Percentiles rank a stretch among this genome's conserved stretches.
These are phyloP conservation scores for Drosophila infuscata DNA, from an alignment of 2,888 invertebrate genomes.

Conservation along the genomic window DNA sequence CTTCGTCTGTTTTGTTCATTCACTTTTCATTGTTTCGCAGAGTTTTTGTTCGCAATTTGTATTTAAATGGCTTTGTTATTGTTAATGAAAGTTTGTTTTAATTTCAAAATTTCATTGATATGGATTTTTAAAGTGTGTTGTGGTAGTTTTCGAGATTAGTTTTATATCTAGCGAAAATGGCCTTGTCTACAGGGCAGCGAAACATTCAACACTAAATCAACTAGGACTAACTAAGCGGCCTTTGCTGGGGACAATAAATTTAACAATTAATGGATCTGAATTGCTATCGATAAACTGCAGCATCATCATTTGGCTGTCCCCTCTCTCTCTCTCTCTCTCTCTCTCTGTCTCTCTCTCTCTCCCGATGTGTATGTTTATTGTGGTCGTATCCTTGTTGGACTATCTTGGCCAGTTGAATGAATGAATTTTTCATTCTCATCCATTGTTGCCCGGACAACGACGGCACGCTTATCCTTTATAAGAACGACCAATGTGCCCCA, in stretches of 20 bases:
- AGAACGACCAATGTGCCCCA: constrained; percentile 39
- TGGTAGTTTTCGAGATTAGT: not conserved
- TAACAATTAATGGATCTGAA: constrained; percentile 57
- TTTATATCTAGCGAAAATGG: not conserved
- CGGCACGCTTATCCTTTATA: constrained; percentile 48
- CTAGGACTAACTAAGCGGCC: constrained; percentile 26
- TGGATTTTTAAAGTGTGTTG: constrained; percentile 14
- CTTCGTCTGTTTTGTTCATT: not conserved
- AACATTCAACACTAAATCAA: constrained; percentile 26
- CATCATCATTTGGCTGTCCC: constrained; percentile 20
- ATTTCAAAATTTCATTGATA: constrained; percentile 22
- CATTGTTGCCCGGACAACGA: constrained; percentile 41
- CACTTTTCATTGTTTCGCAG: constrained; percentile 27
- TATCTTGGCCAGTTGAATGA: constrained; percentile 1
- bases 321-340: not conserved
- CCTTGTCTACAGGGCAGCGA: not conserved
- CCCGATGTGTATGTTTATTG: not conserved
- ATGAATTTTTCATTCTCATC: constrained; percentile 7
- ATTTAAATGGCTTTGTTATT: constrained; percentile 67
- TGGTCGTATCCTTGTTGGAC: constrained; percentile 1
- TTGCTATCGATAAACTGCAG: constrained; percentile 62
- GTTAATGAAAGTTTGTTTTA: constrained; percentile 65
- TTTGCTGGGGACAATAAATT: constrained; percentile 52
- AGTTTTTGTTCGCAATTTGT: constrained; percentile 47
- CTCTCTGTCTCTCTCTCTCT: no score